Evolutionary conservation across 2,888 invertebrate species (phyloP), one percentile per base, ranked within the genome.

Genomic region (Pediacus dermestoides): DNA sequence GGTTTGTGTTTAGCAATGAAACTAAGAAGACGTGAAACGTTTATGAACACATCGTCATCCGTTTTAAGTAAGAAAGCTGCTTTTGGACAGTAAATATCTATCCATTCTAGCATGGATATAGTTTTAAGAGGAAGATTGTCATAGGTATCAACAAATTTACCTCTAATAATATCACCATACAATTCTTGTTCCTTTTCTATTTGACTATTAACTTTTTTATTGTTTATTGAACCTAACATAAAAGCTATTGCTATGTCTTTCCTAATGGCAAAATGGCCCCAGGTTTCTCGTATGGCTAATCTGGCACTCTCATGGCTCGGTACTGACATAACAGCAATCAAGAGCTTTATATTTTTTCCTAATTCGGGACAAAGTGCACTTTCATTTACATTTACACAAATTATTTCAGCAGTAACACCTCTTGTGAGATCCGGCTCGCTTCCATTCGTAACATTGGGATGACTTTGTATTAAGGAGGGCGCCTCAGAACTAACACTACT

Each of bases 21-120:
- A 32, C 68, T 67, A 39, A 88, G 70, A 53, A 89, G 72, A 44
- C 81, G 79, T 47, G 81, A 81, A 51, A 88, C 78, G 72, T 90
- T 88, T 52, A 89, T 85, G 66, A 88, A 90, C 88, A 89, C 88
- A 69, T 90, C 89, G 67, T 90, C 89, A 66, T 89, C 88, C 2
- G 88, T 88, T 74, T 89, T 89, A 49, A 90, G 76, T 61, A 89
- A 74, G 57, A 78, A 85, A 60, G 78, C 79, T 50, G 81, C 84
- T 56, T 78, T 77, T 45, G 82, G 77, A 67, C 88, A 89, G 70
- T 84, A 82, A 53, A 77, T 77, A 69, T 82, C 82, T 7, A 80
- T 77, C 88, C 88, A 90, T 68, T 88, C 87, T 39, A 89, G 71
- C 72, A 87, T 81, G 23, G 87, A 84, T 45, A 88, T 77, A 28